These are phyloP conservation scores for Cyclargus thomasi DNA, from an alignment of 1,140 invertebrate genomes.

Conservation along the genomic window DNA sequence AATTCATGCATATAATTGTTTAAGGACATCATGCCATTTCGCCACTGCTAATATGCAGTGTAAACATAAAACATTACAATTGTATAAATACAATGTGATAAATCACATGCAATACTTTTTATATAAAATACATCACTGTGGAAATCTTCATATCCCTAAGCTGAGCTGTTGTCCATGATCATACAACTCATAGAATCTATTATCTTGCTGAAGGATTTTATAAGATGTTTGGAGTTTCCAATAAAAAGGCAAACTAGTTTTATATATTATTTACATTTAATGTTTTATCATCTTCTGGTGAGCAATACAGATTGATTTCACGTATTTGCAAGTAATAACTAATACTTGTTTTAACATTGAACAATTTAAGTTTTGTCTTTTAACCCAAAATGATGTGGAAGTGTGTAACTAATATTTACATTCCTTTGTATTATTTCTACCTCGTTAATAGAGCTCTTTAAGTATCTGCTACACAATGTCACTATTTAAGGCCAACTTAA, in stretches of 20 bases:
- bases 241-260: conserved; percentile 5
- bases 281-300: not conserved
- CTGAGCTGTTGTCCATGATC: too few species aligned
- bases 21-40: too few species aligned
- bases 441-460: conserved; percentile 3
- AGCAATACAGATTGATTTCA: conserved; percentile 2
- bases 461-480: conserved; percentile 2
- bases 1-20: too few species aligned
- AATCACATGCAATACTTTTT: too few species aligned
- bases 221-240: not conserved
- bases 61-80: too few species aligned
- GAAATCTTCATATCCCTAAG: too few species aligned
- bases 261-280: conserved; percentile 13
- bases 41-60: too few species aligned
- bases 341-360: not conserved
- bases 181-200: not conserved
- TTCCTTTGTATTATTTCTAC: not conserved
- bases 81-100: too few species aligned
- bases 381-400: not conserved
- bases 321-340: not conserved
- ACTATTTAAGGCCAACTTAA: not conserved
- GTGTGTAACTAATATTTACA: not conserved
- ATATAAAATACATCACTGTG: too few species aligned
- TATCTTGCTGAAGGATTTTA: not conserved
- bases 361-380: not conserved